Conservation (phyloP, 2,888 invertebrate genomes). For the Pollenia griseotomentosa region DNA sequence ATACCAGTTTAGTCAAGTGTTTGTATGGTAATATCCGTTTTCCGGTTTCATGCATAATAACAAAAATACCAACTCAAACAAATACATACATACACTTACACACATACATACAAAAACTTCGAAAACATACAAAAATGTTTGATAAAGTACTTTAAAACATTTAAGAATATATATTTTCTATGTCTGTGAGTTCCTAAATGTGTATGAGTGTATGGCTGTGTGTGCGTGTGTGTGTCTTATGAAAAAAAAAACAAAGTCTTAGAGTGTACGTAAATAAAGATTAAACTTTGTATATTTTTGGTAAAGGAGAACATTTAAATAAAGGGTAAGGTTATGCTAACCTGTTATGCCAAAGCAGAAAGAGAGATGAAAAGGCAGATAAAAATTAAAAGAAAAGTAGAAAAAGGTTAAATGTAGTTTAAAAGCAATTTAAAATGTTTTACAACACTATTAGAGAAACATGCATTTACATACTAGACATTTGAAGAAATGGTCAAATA, state of each 20-base stretch:
- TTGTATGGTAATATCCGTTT: constrained; percentile 69
- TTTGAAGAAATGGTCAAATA: not conserved
- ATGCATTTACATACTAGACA: not conserved
- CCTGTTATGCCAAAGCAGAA: constrained; percentile 1
- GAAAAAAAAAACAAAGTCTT: not conserved
- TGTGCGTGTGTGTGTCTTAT: not conserved
- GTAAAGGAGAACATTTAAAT: constrained; percentile 48
- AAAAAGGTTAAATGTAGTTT: constrained; percentile 69
- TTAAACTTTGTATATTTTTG: constrained; percentile 60
- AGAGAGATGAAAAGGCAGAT: not conserved
- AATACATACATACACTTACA: constrained; percentile 1
- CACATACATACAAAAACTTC: constrained; percentile 43
- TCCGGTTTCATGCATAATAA: constrained; percentile 58
- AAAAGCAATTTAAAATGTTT: constrained; percentile 70
- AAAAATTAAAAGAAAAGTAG: not conserved
- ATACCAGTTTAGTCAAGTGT: constrained; percentile 64
- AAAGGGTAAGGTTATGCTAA: constrained; percentile 67
- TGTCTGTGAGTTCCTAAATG: not conserved
- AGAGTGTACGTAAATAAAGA: constrained; percentile 51
- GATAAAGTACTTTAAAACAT: constrained; percentile 65
- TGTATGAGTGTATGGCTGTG: not conserved
- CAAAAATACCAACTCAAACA: constrained; percentile 15
- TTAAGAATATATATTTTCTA: constrained; percentile 7
- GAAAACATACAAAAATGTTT: constrained; percentile 57
- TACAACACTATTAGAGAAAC: constrained; percentile 48